Evolutionary conservation across 2,888 invertebrate genomes (phyloP).

Genomic region (Agrenia bidenticulata): DNA sequence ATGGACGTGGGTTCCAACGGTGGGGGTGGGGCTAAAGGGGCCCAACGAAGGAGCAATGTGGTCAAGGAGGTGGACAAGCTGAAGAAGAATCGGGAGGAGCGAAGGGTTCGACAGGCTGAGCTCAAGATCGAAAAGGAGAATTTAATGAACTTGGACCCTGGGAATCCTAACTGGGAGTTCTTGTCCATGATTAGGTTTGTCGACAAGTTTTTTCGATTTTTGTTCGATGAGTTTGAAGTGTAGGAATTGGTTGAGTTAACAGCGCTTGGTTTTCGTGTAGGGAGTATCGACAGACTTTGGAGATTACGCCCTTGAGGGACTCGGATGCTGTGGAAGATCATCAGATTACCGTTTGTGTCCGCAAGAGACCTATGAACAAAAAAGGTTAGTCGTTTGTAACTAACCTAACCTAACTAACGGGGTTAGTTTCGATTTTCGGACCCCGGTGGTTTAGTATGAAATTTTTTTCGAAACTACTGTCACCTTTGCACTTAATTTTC

Average conservation of each 20-base stretch:
- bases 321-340: slow-evolving; percentile 87
- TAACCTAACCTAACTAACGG: no score
- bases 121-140: slow-evolving; percentile 91
- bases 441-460: slow-evolving; percentile 16
- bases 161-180: slow-evolving; percentile 98
- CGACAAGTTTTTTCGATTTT: no score
- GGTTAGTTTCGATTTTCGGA: no score
- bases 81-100: slow-evolving; percentile 93
- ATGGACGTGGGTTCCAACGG: slow-evolving; percentile 50
- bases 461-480: neutral
- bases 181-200: slow-evolving; percentile 86
- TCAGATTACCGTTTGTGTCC: slow-evolving; percentile 96
- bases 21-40: slow-evolving; percentile 32
- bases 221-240: slow-evolving; percentile 36
- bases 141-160: slow-evolving; percentile 89
- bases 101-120: slow-evolving; percentile 87
- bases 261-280: slow-evolving; percentile 56
- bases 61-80: slow-evolving; percentile 94
- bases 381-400: no score
- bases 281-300: slow-evolving; percentile 80
- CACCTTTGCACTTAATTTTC: no score
- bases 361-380: slow-evolving; percentile 94
- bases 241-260: no score
- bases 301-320: slow-evolving; percentile 82
- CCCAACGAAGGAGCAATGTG: slow-evolving; percentile 70